These are phyloP conservation scores for Heliothis peltigera DNA, from an alignment of 2,888 invertebrate species.

Conservation along the genomic window DNA sequence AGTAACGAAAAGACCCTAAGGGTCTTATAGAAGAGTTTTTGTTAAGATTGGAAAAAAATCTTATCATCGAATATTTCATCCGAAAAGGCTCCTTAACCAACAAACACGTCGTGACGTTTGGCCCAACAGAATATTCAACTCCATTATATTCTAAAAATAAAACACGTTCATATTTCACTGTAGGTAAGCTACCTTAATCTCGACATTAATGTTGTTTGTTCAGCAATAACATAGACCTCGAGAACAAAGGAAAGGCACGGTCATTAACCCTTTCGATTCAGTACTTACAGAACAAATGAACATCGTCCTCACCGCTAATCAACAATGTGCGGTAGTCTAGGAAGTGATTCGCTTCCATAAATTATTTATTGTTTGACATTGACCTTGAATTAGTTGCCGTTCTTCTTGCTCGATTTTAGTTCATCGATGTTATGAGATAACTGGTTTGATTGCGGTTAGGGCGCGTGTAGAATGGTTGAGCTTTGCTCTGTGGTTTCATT, in stretches of 20 bases:
- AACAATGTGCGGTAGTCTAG: slow-evolving; percentile 53
- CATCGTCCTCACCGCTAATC: slow-evolving; percentile 50
- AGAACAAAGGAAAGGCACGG: slow-evolving; percentile 66
- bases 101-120: too few relatives aligned
- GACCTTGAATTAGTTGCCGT: slow-evolving; percentile 70
- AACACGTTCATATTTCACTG: not conserved
- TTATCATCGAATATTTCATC: too few relatives aligned
- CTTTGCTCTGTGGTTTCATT: not conserved
- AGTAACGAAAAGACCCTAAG: too few relatives aligned
- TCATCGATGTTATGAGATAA: slow-evolving; percentile 60
- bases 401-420: slow-evolving; percentile 66
- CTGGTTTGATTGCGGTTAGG: slow-evolving; percentile 55
- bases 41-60: too few relatives aligned
- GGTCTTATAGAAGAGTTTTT: too few relatives aligned
- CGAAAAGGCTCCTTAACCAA: too few relatives aligned
- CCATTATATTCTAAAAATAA: not conserved
- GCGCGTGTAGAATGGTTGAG: slow-evolving; percentile 5
- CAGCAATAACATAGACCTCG: slow-evolving; percentile 38
- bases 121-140: too few relatives aligned
- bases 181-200: not conserved
- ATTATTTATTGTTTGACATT: slow-evolving; percentile 65
- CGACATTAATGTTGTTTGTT: slow-evolving; percentile 7
- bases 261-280: slow-evolving; percentile 62
- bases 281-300: slow-evolving; percentile 30
- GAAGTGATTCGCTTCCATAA: slow-evolving; percentile 57